These are phyloP conservation scores for Magallana gigas DNA, from an alignment of 1,140 invertebrate species.

Conservation along the genomic window DNA sequence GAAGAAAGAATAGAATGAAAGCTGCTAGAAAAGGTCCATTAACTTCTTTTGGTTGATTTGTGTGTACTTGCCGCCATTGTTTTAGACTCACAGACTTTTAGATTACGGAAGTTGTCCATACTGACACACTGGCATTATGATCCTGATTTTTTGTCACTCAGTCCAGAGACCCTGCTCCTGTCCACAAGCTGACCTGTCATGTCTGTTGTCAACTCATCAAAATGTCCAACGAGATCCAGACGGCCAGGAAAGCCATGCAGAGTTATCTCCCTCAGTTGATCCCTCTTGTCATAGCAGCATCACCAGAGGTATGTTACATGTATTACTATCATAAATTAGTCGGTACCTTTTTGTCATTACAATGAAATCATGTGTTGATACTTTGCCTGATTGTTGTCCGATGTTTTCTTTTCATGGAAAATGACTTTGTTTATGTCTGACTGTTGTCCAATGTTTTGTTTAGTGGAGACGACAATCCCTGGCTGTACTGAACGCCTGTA, in stretches of 20 bases:
- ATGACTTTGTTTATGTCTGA: no score
- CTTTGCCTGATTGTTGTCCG: no score
- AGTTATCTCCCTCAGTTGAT: neutral
- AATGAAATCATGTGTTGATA: no score
- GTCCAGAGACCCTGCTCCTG: neutral
- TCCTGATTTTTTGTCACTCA: neutral
- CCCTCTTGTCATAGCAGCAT: neutral
- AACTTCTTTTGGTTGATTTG: no score
- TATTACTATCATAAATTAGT: no score
- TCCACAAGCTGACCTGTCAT: constrained; percentile 21
- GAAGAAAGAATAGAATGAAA: no score
- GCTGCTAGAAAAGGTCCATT: no score
- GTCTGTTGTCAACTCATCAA: constrained; percentile 8
- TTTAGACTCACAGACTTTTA: no score
- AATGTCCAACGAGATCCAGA: neutral
- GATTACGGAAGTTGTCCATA: no score
- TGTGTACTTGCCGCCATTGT: no score
- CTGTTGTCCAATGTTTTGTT: neutral
- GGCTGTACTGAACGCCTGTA: constrained; percentile 2
- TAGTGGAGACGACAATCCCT: constrained; percentile 6
- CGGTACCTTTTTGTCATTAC: no score
- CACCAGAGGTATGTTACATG: neutral
- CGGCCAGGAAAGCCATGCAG: neutral
- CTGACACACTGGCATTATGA: neutral
- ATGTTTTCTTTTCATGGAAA: no score